Evolutionary conservation across 2,888 invertebrate genomes (phyloP).

Genomic region (Anagyrus pseudococci): DNA sequence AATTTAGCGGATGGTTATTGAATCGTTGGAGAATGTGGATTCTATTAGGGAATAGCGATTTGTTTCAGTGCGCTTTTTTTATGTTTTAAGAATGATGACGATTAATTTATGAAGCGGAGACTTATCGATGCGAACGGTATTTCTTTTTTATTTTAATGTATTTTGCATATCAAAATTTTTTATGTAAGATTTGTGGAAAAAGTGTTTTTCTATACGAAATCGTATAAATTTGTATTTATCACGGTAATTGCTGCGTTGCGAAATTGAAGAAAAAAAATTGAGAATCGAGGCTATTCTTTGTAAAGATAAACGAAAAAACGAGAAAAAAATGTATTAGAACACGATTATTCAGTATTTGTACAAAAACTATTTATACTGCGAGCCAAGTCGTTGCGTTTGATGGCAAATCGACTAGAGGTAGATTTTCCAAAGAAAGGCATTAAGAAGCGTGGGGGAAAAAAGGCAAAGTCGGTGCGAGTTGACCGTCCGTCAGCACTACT

Average conservation of each 20-base stretch:
- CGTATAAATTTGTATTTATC: constrained; percentile 1
- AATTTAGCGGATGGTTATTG: no score
- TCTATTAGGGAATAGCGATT: no score
- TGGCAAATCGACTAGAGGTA: constrained; percentile 16
- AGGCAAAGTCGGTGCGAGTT: background rate
- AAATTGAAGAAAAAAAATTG: constrained; percentile 13
- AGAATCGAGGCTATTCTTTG: constrained; percentile 33
- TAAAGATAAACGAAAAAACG: constrained; percentile 10
- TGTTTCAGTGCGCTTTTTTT: no score
- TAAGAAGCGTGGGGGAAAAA: constrained; percentile 7
- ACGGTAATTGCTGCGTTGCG: constrained; percentile 8
- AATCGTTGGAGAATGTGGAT: no score
- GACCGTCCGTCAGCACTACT: background rate
- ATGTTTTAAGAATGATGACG: no score
- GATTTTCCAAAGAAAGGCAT: constrained; percentile 40
- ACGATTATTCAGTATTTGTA: constrained; percentile 28
- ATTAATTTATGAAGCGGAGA: no score
- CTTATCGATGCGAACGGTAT: no score
- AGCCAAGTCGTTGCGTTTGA: constrained; percentile 17
- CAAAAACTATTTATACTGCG: constrained; percentile 21
- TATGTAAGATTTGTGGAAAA: no score
- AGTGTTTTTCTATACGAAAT: no score
- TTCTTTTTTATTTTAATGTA: background rate
- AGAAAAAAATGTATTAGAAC: constrained; percentile 17
- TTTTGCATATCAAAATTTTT: no score